Evolutionary conservation across 2,888 invertebrate genomes (phyloP), one percentile per base, ranked within the genome.

Genomic region (Oligia latruncula): DNA sequence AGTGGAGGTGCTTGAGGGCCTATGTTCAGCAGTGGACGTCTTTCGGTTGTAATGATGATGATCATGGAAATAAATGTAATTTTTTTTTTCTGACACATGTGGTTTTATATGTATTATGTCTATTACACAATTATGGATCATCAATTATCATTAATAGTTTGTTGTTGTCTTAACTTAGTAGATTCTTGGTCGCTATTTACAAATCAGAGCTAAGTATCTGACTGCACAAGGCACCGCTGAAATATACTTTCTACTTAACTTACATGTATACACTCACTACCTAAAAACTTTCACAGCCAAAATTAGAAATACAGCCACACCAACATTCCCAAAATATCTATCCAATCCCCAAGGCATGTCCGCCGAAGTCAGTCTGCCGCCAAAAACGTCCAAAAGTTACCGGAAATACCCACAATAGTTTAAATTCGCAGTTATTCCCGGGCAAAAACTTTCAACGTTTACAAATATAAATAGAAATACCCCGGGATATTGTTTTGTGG

Each of bases 391-490:
- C n/a, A 58, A 77, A 86, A 83, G 58, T 85, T 78, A n/a, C n/a
- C 52, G 60, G 17, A 71, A 65, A 76, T 20, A 15, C 72, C 67
- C 68, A 81, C 83, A 88, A 83, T 73, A 81, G 81, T 83, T 78
- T 68, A 49, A 83, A 80, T 74, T 79, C 68, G 13, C 66, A 78
- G 83, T 82, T 79, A 83, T 85, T 82, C 43, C 71, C 49, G 65
- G 13, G 17, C 13, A 49, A 70, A 80, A 85, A 29, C 85, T 87
- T 87, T 72, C 81, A 76, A 62, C 81, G 71, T 80, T 81, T 79
- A 85, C 80, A 85, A 83, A 88, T 77, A 87, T 87, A 87, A 87
- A 85, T 85, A 83, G 79, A 66, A 88, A 77, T 46, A 68, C 77
- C 40, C 4, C 23, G 60, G 72, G 52, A 79, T 87, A 82, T 84